Percentiles rank a stretch among this genome's conserved stretches.
Conservation (phyloP, 2,113 vertebrate genomes). For the Pao palembangensis region DNA sequence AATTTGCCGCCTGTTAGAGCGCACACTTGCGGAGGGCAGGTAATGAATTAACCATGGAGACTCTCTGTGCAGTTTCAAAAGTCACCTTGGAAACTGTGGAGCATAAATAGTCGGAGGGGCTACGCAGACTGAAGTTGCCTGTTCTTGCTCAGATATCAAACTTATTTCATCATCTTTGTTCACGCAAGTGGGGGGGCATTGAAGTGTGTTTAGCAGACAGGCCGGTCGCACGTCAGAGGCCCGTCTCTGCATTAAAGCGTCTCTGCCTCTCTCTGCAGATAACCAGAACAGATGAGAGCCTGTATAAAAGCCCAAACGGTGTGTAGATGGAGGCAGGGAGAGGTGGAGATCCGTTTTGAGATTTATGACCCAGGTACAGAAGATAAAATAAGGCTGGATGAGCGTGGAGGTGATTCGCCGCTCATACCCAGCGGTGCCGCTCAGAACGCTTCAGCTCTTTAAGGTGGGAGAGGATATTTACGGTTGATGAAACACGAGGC, state of each 20-base stretch:
- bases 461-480: conserved; percentile 51
- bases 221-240: conserved; percentile 63
- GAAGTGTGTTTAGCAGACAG: conserved; percentile 69
- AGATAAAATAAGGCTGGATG: conserved; percentile 52
- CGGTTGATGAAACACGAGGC: conserved; percentile 76
- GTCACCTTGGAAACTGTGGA: conserved; percentile 75
- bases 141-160: conserved; percentile 68
- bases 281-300: conserved; percentile 71
- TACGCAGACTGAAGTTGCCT: conserved; percentile 62
- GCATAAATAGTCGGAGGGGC: conserved; percentile 53
- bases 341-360: conserved; percentile 60
- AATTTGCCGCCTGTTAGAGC: conserved; percentile 64
- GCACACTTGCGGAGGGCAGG: conserved; percentile 57
- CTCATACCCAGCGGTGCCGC: conserved; percentile 53
- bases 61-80: conserved; percentile 63
- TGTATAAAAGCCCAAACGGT: conserved; percentile 41
- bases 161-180: conserved; percentile 74
- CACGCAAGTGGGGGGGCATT: conserved; percentile 53
- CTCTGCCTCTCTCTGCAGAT: conserved; percentile 68
- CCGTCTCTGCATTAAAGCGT: conserved; percentile 64
- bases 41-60: conserved; percentile 69
- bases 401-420: conserved; percentile 51
- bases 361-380: conserved; percentile 59
- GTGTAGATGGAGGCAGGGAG: conserved; percentile 45
- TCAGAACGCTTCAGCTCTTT: conserved; percentile 45